These are phyloP conservation scores for Drosophila leonis DNA, from an alignment of 2,888 invertebrate genomes.

Conservation along the genomic window DNA sequence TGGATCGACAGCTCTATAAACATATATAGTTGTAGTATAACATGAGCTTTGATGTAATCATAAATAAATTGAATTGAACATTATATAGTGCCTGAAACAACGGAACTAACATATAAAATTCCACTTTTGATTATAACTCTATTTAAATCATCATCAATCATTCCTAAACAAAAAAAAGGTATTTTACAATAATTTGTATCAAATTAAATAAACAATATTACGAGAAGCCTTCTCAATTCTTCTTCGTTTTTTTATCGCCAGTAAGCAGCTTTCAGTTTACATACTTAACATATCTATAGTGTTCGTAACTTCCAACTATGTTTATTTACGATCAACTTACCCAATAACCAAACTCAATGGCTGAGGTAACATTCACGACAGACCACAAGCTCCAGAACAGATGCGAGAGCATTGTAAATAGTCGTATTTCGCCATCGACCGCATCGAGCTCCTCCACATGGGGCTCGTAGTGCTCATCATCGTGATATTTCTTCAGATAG, in stretches of 20 bases:
- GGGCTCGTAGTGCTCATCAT: conserved; percentile 83
- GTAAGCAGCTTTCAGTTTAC: no score
- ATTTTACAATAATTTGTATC: no score
- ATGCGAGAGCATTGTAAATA: conserved; percentile 95
- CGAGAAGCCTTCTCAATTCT: no score
- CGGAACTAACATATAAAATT: no score
- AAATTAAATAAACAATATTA: no score
- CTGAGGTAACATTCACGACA: conserved; percentile 93
- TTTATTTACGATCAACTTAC: conserved; percentile 86
- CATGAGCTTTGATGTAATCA: background rate
- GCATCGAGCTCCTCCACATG: conserved; percentile 87
- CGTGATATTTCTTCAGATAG: conserved; percentile 82
- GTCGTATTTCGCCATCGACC: conserved; percentile 91
- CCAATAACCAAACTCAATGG: conserved; percentile 98
- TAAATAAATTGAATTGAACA: background rate
- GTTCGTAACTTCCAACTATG: no score
- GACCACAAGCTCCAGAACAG: conserved; percentile 98
- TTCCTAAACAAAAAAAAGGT: no score
- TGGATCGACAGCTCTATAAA: background rate
- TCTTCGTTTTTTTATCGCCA: no score
- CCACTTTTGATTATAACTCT: no score
- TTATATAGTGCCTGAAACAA: no score
- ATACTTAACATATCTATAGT: no score
- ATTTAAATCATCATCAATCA: no score
- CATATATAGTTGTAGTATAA: background rate